Base-by-base conservation (phyloP, 2,888 invertebrate species). In the Phortica okadai region DNA sequence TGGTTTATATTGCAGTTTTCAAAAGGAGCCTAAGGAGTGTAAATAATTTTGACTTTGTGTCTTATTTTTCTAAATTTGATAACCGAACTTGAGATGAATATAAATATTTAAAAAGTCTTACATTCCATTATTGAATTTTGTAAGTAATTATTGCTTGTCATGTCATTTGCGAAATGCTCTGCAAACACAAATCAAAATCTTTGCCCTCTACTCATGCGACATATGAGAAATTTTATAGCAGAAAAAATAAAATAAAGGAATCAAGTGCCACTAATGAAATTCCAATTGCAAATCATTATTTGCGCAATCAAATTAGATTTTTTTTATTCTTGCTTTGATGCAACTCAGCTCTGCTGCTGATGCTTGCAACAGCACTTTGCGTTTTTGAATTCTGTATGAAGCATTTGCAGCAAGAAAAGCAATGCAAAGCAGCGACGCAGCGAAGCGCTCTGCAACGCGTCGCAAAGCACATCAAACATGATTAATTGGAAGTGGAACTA, bases 401-500 rank as follows among this genome's bases (percentile, higher is more conserved):
- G 14, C 5, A 66, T 66, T 66, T 16, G 50, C 10, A 16, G 16
- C n/a, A 1, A 14, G 69, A 73, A 59, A 25, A n/a, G 59, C 25
- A 42, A 8, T 25, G n/a, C 59, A 56, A 42, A 14, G 70, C 6
- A 14, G 70, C 6, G 42, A 44, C n/a, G 44, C 25, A 54, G 73
- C 14, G 33, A 16, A 41, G 14, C n/a, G 11, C 44, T 25, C 41
- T 11, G 74, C 44, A 21, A 64, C 50, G 54, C 41, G 54, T 75
- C 44, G 80, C 77, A 50, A 70, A 14, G 73, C 76, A 76, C 76
- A 77, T 74, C 73, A 73, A 83, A 79, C 77, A 69, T 79, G 82
- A 88, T 88, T 85, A 85, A 85, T 86, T 87, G 82, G 82, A 82
- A 83, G 87, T 78, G 77, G 82, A 81, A 79, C 84, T 87, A 85